Conservation (phyloP, 2,113 vertebrate genomes). For the Anser cygnoides region DNA sequence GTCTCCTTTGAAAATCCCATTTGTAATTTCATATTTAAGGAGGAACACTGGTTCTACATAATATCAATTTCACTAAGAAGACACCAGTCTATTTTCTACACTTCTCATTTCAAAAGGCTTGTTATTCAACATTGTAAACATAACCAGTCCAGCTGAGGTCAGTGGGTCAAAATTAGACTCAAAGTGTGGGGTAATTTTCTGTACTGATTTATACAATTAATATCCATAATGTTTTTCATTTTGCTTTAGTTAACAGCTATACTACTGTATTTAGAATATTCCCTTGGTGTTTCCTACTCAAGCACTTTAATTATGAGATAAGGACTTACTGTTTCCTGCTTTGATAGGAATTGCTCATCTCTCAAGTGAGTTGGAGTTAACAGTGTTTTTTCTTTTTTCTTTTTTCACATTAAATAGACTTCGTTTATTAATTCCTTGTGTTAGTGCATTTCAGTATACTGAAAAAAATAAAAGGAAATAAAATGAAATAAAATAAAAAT, state of each 20-base stretch:
- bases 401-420: background rate
- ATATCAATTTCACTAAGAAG: background rate
- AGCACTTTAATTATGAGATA: conserved; percentile 54
- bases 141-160: background rate
- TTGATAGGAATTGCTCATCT: conserved; percentile 26
- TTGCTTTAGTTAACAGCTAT: background rate
- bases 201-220: background rate
- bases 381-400: background rate
- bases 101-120: background rate
- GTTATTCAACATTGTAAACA: background rate
- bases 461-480: background rate
- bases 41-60: background rate
- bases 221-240: background rate
- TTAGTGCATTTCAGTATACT: background rate
- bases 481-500: background rate
- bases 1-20: conserved; percentile 4
- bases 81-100: background rate
- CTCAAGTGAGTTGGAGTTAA: conserved; percentile 24
- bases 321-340: conserved; percentile 39
- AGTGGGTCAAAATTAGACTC: background rate
- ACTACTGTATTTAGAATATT: conserved; percentile 12
- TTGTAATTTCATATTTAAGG: conserved; percentile 9
- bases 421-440: background rate
- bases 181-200: background rate
- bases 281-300: conserved; percentile 2